Percentiles rank a stretch among this genome's conserved stretches.
phyloP scores from a whole-genome alignment of 2,888 invertebrate species.

The Rutpela maculata region DNA sequence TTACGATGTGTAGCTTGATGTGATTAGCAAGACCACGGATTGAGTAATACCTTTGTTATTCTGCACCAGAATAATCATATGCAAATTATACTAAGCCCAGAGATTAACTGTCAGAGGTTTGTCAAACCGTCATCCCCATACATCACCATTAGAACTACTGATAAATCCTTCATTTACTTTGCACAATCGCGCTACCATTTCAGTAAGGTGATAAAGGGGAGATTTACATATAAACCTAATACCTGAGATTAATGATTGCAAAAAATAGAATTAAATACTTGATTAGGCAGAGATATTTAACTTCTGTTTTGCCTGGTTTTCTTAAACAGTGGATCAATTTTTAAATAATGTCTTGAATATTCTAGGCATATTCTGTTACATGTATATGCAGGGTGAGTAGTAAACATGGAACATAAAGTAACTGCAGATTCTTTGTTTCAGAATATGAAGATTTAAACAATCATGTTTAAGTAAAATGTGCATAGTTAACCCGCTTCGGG shows the following conservation, averaged over 20 bases:
- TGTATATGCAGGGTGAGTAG: no score
- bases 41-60: slow-evolving; percentile 67
- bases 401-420: no score
- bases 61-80: slow-evolving; percentile 69
- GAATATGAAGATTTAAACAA: no score
- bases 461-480: no score
- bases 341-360: no score
- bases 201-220: slow-evolving; percentile 39
- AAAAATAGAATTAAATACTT: slow-evolving; percentile 24
- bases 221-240: slow-evolving; percentile 29
- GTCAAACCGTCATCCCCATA: slow-evolving; percentile 66
- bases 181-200: slow-evolving; percentile 40
- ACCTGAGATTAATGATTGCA: slow-evolving; percentile 22
- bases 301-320: no score
- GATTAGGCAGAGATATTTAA: background rate
- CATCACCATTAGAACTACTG: slow-evolving; percentile 59
- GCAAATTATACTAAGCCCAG: slow-evolving; percentile 69
- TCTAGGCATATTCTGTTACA: no score
- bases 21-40: slow-evolving; percentile 66
- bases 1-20: slow-evolving; percentile 41
- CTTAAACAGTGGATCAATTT: no score
- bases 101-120: slow-evolving; percentile 72
- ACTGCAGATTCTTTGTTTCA: no score
- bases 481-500: no score
- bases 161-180: slow-evolving; percentile 57